A percentile compares a stretch with the other conserved stretches of the same genome.
Evolutionary conservation across 2,888 invertebrate genomes (phyloP).

Genomic region (Sinohyriopsis cumingii): DNA sequence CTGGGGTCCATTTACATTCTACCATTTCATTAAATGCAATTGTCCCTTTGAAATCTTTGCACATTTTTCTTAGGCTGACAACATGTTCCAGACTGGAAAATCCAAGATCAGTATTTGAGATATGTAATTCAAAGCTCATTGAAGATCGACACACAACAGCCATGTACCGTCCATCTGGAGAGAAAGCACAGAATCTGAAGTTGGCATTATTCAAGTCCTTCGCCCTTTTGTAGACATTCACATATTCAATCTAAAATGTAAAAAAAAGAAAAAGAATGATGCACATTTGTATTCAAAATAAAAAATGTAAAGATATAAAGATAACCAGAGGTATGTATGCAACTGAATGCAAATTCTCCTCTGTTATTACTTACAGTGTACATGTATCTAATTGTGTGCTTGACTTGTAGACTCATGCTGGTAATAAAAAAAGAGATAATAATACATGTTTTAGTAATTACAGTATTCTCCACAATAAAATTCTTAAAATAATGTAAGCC

Average conservation of each 20-base stretch:
- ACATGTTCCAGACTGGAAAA: slow-evolving; percentile 12
- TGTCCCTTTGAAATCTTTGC: slow-evolving; percentile 22
- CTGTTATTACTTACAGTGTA: too few relatives aligned
- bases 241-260: slow-evolving; percentile 22
- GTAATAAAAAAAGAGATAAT: too few relatives aligned
- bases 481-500: too few relatives aligned
- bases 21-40: slow-evolving; percentile 43
- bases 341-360: too few relatives aligned
- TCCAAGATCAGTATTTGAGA: slow-evolving; percentile 20
- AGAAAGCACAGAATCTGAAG: slow-evolving; percentile 50
- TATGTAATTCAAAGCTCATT: slow-evolving; percentile 32
- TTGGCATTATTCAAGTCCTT: slow-evolving; percentile 42
- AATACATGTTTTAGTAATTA: too few relatives aligned
- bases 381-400: too few relatives aligned
- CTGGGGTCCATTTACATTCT: slow-evolving; percentile 59
- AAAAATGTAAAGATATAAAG: too few relatives aligned
- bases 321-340: too few relatives aligned
- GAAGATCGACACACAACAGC: slow-evolving; percentile 46
- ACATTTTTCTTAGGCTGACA: slow-evolving; percentile 16
- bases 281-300: too few relatives aligned
- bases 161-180: slow-evolving; percentile 54
- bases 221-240: slow-evolving; percentile 33
- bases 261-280: too few relatives aligned
- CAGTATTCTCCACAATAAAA: too few relatives aligned
- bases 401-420: too few relatives aligned